A percentile compares a stretch with the other conserved stretches of the same genome.
Evolutionary conservation across 2,797 vertebrate genomes (phyloP).

Genomic region (Spinus pinus): DNA sequence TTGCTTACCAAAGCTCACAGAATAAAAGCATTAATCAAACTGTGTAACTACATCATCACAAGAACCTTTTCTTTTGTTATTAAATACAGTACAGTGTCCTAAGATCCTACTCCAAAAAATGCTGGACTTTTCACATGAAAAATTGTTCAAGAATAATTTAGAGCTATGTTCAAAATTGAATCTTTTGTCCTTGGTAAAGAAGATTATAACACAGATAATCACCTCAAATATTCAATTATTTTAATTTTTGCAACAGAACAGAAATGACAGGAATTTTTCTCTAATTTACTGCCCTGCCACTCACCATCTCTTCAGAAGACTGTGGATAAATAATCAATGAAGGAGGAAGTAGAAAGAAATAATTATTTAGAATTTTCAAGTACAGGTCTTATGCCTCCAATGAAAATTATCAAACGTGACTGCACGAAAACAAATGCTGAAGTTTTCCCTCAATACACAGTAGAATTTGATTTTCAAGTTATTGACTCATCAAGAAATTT

Average conservation of each 20-base stretch:
- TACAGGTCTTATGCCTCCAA: rapidly evolving
- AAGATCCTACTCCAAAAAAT: background rate
- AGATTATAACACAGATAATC: background rate
- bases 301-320: background rate
- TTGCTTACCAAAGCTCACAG: background rate
- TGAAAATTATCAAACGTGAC: background rate
- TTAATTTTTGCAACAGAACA: background rate
- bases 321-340: background rate
- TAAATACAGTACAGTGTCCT: background rate
- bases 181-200: background rate
- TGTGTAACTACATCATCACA: background rate
- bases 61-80: background rate
- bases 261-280: background rate
- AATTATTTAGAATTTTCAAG: background rate
- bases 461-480: background rate
- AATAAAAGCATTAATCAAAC: background rate
- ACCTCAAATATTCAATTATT: background rate
- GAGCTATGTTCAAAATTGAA: background rate
- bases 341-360: background rate
- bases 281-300: background rate
- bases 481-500: background rate
- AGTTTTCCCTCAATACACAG: background rate
- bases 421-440: background rate
- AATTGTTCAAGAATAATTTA: background rate
- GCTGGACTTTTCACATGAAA: background rate